Base-by-base conservation (phyloP, 1,140 invertebrate genomes). In the Calephelis virginiensis region DNA sequence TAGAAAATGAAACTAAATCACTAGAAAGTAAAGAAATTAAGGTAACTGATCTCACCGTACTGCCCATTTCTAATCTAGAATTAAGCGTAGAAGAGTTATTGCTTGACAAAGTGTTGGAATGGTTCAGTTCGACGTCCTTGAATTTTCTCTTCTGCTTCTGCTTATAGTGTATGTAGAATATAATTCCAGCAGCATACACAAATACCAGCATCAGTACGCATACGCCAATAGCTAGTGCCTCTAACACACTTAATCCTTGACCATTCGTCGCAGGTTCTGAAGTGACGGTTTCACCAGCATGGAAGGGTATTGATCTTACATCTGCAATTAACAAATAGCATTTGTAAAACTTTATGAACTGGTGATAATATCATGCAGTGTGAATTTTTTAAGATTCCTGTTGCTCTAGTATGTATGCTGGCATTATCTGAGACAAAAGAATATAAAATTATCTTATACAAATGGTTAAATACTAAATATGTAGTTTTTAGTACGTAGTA, bases 141-240 rank as follows among this genome's bases (percentile, higher is more conserved):
- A 73, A 62, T 46, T 86, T 89, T 43, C 77, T 77, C 63, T 80
- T 86, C 65, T 89, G 82, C 28, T 83, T 82, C 61, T 89, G 82
- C 53, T 89, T 89, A 56, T 89, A 91, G 68, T 91, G 83, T 17
- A 91, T 75, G 43, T 87, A 91, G 69, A 91, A 89, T 53, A 89
- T 87, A 17, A 91, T 89, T 7, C 86, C 86, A 38, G 86, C 85
- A 10, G 89, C 89, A 47, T 91, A 91, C 17, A 89, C 82, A 67
- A 89, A 89, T 8, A 89, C 75, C 17, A 91, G 65, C 77, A 89
- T 83, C 1, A 91, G 69, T 0, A 89, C 89, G 60, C 89, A 91
- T 7, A 89, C 85, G 7, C 86, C 85, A 5, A 91, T 89, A 0
- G 89, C 89, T 47, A 91, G 70, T 9, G 83, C 78, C 60, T 90